Evolutionary conservation across 2,888 invertebrate species (phyloP).

Genomic region (Tiphia femorata): DNA sequence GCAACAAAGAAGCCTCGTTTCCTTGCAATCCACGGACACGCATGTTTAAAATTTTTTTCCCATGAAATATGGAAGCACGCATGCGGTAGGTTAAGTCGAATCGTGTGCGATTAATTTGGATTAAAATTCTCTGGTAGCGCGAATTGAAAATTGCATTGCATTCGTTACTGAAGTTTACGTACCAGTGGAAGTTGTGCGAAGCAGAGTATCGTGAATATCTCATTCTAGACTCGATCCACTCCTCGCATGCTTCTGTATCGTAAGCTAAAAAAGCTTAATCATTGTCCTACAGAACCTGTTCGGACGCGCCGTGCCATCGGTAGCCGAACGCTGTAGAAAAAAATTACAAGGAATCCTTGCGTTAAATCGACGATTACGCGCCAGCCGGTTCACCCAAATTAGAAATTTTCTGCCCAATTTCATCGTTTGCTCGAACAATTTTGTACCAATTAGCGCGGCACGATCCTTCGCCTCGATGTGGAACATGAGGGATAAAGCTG

Average conservation of each 20-base stretch:
- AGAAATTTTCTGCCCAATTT: constrained; percentile 57
- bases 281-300: constrained; percentile 43
- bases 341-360: constrained; percentile 38
- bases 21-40: no score
- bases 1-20: no score
- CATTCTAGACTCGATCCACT: not conserved
- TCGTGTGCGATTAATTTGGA: no score
- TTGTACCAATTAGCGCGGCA: constrained; percentile 34
- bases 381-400: constrained; percentile 44
- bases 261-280: constrained; percentile 55
- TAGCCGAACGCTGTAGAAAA: constrained; percentile 33
- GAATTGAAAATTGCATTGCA: no score
- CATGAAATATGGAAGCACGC: no score
- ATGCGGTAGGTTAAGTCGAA: no score
- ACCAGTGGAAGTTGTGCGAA: no score
- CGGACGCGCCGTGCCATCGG: constrained; percentile 16
- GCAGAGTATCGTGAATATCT: no score
- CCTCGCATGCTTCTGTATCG: constrained; percentile 33
- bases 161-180: no score
- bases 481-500: no score
- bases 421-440: constrained; percentile 34
- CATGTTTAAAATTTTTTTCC: no score
- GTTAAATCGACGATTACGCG: constrained; percentile 55
- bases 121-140: no score
- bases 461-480: constrained; percentile 12